Evolutionary conservation across 2,113 vertebrate genomes (phyloP).

Genomic region (Eurystomus gularis): DNA sequence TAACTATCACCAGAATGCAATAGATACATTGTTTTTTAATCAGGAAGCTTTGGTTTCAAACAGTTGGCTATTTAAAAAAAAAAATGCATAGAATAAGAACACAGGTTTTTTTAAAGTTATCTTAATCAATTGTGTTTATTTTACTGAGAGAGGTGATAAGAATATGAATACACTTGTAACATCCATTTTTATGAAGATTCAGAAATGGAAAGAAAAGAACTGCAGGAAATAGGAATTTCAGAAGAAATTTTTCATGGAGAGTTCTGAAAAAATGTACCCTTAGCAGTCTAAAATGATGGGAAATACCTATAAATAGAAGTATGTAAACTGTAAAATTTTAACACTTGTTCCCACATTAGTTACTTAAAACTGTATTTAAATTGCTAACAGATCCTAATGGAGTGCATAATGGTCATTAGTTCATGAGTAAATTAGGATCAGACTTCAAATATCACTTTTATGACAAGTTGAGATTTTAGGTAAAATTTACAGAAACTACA

Average conservation of each 20-base stretch:
- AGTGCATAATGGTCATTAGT: neutral
- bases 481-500: neutral
- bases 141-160: neutral
- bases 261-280: neutral
- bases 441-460: neutral
- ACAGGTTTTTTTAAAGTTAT: neutral
- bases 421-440: neutral
- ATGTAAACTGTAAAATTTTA: neutral
- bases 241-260: neutral
- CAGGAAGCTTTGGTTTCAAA: neutral
- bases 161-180: neutral
- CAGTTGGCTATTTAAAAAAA: neutral
- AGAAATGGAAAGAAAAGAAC: neutral
- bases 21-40: neutral
- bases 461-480: neutral
- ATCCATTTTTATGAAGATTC: neutral
- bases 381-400: neutral
- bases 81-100: neutral
- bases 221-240: neutral
- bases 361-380: neutral
- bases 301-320: neutral
- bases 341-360: neutral
- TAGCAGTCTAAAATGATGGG: neutral
- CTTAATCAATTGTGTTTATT: neutral
- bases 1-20: neutral